Evolutionary conservation across 2,888 invertebrate species (phyloP).

Genomic region (Stenurella melanura): DNA sequence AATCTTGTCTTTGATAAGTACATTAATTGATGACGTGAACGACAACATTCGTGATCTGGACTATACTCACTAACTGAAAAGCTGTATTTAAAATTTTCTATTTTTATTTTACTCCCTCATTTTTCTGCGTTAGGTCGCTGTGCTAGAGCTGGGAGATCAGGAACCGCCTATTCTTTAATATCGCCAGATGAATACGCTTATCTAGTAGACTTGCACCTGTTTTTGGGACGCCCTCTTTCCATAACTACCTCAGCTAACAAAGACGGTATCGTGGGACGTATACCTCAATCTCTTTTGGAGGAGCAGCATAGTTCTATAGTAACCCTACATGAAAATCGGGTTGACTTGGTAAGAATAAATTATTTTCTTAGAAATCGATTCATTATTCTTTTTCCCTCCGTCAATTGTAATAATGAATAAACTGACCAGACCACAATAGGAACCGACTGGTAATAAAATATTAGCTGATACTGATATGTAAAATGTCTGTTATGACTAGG

Average conservation of each 20-base stretch:
- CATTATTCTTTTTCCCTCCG: too few relatives aligned
- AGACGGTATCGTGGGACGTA: slow-evolving; percentile 83
- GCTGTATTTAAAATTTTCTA: not conserved
- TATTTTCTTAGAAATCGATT: too few relatives aligned
- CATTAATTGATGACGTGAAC: too few relatives aligned
- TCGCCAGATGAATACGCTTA: slow-evolving; percentile 94
- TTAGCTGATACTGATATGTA: too few relatives aligned
- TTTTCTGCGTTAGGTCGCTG: slow-evolving; percentile 81
- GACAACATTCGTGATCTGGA: too few relatives aligned
- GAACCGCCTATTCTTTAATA: slow-evolving; percentile 93
- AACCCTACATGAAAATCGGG: slow-evolving; percentile 82
- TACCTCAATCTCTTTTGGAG: slow-evolving; percentile 89
- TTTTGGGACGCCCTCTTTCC: slow-evolving; percentile 86
- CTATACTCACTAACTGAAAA: not conserved
- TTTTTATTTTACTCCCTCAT: not conserved
- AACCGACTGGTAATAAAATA: too few relatives aligned
- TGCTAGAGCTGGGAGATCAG: slow-evolving; percentile 94
- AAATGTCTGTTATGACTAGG: not conserved
- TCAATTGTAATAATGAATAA: too few relatives aligned
- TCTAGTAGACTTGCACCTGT: slow-evolving; percentile 94
- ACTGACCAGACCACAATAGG: too few relatives aligned
- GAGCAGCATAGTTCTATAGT: slow-evolving; percentile 86
- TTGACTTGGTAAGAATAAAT: slow-evolving; percentile 81
- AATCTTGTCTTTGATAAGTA: too few relatives aligned
- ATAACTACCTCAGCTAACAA: slow-evolving; percentile 72